Conservation (phyloP, 2,113 vertebrate species). For the Pseudorectes ferrugineus region DNA sequence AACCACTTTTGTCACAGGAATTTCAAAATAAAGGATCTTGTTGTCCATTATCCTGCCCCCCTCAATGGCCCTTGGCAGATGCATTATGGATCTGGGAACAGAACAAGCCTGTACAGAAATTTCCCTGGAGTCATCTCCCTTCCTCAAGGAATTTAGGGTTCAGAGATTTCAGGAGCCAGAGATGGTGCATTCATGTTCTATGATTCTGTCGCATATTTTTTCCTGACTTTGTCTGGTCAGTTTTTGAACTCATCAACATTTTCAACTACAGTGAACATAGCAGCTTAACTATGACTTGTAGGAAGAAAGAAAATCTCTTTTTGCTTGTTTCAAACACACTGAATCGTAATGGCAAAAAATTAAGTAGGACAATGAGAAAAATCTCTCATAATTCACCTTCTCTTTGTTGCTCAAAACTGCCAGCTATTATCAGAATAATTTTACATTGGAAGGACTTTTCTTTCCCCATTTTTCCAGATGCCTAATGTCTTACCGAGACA, state of each 20-base stretch:
- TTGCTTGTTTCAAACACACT: background rate
- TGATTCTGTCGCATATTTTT: background rate
- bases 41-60: background rate
- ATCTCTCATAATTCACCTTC: accelerated
- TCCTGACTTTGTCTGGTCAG: background rate
- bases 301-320: background rate
- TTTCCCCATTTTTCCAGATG: background rate
- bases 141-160: background rate
- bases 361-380: background rate
- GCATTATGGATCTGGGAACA: background rate
- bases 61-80: accelerated
- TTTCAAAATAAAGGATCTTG: background rate
- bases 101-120: background rate
- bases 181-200: background rate
- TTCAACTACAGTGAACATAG: background rate
- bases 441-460: background rate
- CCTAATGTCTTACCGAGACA: background rate
- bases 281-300: background rate
- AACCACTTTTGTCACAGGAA: background rate
- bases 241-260: background rate
- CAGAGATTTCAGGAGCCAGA: background rate
- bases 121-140: background rate
- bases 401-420: background rate
- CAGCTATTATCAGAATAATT: background rate
- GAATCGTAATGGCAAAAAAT: background rate